Base-by-base conservation (phyloP, 2,888 invertebrate species). In the Torymus tubicola region DNA sequence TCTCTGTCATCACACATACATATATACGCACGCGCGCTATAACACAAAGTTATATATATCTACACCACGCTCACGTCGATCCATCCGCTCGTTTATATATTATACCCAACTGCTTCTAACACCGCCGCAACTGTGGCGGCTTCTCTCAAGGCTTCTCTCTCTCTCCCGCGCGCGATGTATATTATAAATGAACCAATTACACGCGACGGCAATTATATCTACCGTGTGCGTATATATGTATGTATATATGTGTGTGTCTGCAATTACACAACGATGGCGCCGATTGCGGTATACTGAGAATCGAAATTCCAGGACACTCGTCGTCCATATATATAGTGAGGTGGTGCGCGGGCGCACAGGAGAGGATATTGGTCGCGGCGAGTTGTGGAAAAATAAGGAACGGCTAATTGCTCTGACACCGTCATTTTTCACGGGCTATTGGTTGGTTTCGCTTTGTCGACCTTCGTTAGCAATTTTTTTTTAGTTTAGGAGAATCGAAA, bases 181-280 rank as follows among this genome's bases (percentile, higher is more conserved):
- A 81, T 78, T 81, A 81, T 81, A 78, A 77, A 78, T 65, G 73
- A 73, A 60, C 77, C 77, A 81, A 78, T 81, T 81, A 78, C 77
- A 64, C 68, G 58, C 73, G 67, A 81, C 64, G 77, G 76, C 76
- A 76, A 72, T 76, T 72, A 76, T 61, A 52, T 58, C 31, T 57
- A 50, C 18, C 52, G 31, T 16, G 72, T 61, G 64, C n/a, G 16
- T 10, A 18, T 13, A 8, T 42, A 42, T 42, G 8, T 42, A 42
- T 10, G 31, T 13, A 21, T 24, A 16, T 10, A 14, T 13, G 8
- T 42, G 10, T 42, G 42, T 42, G 16, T 10, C 18, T 13, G 12
- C 8, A 60, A 73, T 75, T 76, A 53, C 76, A 52, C 72, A 80
- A 80, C 68, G 68, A 21, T 52, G 57, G 42, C 77, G 24, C 42